Percentiles rank a stretch among this genome's conserved stretches.
phyloP scores from a whole-genome alignment of 30 jellyfish, hydroid and myxozoan species.

The Cassiopea xamachana region DNA sequence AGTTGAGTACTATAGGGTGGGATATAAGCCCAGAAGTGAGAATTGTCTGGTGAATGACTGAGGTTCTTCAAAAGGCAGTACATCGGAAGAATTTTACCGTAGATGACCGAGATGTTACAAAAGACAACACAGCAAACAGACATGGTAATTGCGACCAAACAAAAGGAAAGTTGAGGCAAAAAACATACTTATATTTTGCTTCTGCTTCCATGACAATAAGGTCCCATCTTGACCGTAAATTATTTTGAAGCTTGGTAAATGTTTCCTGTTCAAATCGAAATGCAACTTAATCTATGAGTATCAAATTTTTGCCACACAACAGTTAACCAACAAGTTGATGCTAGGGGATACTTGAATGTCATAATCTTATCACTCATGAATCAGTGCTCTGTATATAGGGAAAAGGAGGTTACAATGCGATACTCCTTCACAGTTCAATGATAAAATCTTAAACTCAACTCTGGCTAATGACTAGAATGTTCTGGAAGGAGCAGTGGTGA shows the following conservation, averaged over 20 bases:
- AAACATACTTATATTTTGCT: constrained; percentile 75
- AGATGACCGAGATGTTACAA: too few species aligned
- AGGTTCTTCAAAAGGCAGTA: too few species aligned
- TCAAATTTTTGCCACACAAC: neutral
- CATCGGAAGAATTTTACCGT: too few species aligned
- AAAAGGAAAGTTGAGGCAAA: neutral
- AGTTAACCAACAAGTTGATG: neutral
- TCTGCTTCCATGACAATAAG: constrained; percentile 87
- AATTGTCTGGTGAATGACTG: too few species aligned
- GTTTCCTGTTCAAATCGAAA: constrained; percentile 31
- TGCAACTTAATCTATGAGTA: neutral
- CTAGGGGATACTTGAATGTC: neutral
- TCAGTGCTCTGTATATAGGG: neutral
- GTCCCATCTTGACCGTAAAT: constrained; percentile 86
- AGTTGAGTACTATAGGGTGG: too few species aligned
- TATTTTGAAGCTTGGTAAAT: constrained; percentile 69
- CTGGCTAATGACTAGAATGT: too few species aligned
- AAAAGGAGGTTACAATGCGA: neutral
- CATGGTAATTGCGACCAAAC: too few species aligned
- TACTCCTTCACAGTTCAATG: neutral
- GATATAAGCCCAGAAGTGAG: too few species aligned
- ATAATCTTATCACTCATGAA: neutral
- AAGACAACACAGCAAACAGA: too few species aligned
- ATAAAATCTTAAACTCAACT: too few species aligned
- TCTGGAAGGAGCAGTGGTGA: too few species aligned